These are phyloP conservation scores for Phrynosoma blainvillii DNA, from an alignment of 2,113 vertebrate genomes.

Conservation along the genomic window DNA sequence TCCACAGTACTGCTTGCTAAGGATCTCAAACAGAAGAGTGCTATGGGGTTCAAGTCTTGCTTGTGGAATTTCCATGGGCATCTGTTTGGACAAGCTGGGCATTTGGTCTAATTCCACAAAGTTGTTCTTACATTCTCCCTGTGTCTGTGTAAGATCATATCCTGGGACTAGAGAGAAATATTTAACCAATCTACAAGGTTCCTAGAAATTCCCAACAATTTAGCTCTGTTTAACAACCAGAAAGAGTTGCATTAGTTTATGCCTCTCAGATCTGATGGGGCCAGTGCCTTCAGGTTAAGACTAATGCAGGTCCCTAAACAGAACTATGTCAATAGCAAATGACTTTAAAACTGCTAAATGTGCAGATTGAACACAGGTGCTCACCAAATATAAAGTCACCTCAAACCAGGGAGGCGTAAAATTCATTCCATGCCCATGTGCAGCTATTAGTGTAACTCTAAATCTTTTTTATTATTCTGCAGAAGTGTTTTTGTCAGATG, in stretches of 20 bases:
- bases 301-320: not conserved
- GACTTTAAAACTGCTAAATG: not conserved
- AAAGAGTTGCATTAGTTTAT: not conserved
- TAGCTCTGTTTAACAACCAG: not conserved
- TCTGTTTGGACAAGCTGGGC: not conserved
- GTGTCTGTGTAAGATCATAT: not conserved
- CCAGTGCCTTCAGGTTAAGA: not conserved
- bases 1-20: no score
- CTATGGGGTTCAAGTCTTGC: not conserved
- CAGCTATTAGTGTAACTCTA: not conserved
- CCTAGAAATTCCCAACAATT: not conserved
- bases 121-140: not conserved
- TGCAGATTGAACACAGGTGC: not conserved
- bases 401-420: not conserved
- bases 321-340: not conserved
- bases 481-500: not conserved
- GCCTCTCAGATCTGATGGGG: not conserved
- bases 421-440: not conserved
- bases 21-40: not conserved
- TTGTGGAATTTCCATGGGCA: not conserved
- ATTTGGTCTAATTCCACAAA: not conserved
- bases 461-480: slow-evolving; percentile 6
- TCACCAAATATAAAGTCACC: not conserved
- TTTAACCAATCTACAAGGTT: not conserved
- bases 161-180: not conserved